A percentile compares a stretch with the other conserved stretches of the same genome.
These are phyloP conservation scores for Magallana nippona DNA, from an alignment of 2,888 invertebrate species.

Conservation along the genomic window DNA sequence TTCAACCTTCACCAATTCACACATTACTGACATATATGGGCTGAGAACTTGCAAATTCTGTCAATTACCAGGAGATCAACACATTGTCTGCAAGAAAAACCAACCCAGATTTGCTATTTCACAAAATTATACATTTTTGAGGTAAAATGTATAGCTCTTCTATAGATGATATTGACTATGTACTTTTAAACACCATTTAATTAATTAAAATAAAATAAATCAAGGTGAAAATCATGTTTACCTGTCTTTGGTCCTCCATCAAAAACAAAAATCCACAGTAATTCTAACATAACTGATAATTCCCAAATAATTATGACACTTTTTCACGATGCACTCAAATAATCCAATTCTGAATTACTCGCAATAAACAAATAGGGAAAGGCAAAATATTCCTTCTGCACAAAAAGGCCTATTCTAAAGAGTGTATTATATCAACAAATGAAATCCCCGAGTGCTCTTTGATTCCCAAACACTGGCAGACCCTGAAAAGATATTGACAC, in stretches of 20 bases:
- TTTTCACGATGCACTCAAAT: background rate
- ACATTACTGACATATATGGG: slow-evolving; percentile 18
- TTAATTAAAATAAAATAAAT: too few species aligned
- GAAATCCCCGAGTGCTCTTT: slow-evolving; percentile 23
- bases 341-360: slow-evolving; percentile 12
- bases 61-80: background rate
- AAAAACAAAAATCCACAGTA: background rate
- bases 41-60: background rate
- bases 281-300: background rate
- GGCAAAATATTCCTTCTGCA: slow-evolving; percentile 20
- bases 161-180: too few species aligned
- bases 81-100: background rate
- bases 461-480: background rate
- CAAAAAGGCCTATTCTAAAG: slow-evolving; percentile 26
- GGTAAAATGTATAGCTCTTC: too few species aligned
- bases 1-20: slow-evolving; percentile 22
- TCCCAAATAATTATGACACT: background rate
- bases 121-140: too few species aligned
- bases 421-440: slow-evolving; percentile 29
- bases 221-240: too few species aligned
- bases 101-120: too few species aligned
- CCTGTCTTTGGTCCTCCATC: too few species aligned
- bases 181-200: too few species aligned
- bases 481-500: slow-evolving; percentile 27
- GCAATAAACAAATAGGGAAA: slow-evolving; percentile 8